Conservation (phyloP, 2,888 invertebrate genomes). For the Nomada ferruginata region DNA sequence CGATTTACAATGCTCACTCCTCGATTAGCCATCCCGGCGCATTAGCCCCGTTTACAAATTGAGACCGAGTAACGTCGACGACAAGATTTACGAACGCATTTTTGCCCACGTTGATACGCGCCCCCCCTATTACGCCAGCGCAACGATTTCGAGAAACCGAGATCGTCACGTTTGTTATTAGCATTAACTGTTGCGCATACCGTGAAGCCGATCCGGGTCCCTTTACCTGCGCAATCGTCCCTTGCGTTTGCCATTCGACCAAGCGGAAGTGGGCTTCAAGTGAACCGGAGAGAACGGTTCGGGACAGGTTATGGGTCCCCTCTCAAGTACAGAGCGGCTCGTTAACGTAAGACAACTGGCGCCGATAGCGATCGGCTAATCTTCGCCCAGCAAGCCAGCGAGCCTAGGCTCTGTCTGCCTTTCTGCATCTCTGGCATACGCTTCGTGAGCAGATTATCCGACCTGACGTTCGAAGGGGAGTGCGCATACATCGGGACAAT, state of each 20-base stretch:
- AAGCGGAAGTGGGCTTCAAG: slow-evolving; percentile 59
- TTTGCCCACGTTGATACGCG: slow-evolving; percentile 35
- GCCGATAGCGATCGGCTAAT: slow-evolving; percentile 81
- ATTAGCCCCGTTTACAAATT: slow-evolving; percentile 64
- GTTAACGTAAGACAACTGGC: slow-evolving; percentile 80
- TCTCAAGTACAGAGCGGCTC: slow-evolving; percentile 70
- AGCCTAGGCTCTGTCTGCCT: slow-evolving; percentile 63
- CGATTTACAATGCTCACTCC: slow-evolving; percentile 45
- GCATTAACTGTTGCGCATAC: slow-evolving; percentile 27
- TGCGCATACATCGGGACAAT: slow-evolving; percentile 60
- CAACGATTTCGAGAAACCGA: slow-evolving; percentile 10
- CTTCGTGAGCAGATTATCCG: slow-evolving; percentile 64
- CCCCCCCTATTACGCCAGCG: neutral
- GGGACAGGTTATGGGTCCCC: slow-evolving; percentile 59
- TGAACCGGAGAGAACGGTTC: slow-evolving; percentile 58
- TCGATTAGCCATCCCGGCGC: slow-evolving; percentile 35
- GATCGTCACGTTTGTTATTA: slow-evolving; percentile 24
- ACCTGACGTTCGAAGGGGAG: slow-evolving; percentile 37
- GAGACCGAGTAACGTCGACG: slow-evolving; percentile 26
- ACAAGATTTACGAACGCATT: slow-evolving; percentile 60
- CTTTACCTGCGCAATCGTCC: slow-evolving; percentile 59
- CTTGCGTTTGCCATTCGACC: slow-evolving; percentile 20
- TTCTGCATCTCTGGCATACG: slow-evolving; percentile 55
- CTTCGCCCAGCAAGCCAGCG: slow-evolving; percentile 63
- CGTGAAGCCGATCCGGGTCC: slow-evolving; percentile 12